These are phyloP conservation scores for Halyomorpha halys DNA, from an alignment of 1,140 invertebrate species.

Conservation along the genomic window DNA sequence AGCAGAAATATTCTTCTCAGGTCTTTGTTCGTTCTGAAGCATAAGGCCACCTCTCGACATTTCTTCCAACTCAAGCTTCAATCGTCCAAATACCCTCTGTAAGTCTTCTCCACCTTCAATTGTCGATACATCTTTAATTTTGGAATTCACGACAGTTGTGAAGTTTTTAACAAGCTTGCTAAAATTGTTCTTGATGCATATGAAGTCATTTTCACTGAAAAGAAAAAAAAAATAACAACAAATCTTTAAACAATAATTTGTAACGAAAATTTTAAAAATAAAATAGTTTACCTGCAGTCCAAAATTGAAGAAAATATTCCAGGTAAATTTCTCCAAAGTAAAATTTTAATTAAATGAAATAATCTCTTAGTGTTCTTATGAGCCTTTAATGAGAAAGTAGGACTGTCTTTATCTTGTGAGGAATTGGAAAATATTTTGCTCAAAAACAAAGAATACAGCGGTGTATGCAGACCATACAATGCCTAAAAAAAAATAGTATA, in stretches of 20 bases:
- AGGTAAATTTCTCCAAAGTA: conserved; percentile 43
- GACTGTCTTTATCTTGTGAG: conserved; percentile 17
- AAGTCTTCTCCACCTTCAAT: too few relatives aligned
- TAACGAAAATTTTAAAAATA: neutral
- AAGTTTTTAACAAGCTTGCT: conserved; percentile 7
- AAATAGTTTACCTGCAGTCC: conserved; percentile 20
- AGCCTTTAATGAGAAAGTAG: conserved; percentile 34
- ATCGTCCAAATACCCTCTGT: too few relatives aligned
- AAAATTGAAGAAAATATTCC: conserved; percentile 35
- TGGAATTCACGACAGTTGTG: neutral
- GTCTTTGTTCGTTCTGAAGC: too few relatives aligned
- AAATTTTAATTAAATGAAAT: conserved; percentile 37
- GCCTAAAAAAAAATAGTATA: conserved; percentile 27
- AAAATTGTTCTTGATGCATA: conserved; percentile 29
- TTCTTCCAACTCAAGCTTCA: too few relatives aligned
- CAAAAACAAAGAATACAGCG: conserved; percentile 34
- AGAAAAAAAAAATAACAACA: conserved; percentile 18
- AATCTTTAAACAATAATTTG: conserved; percentile 23
- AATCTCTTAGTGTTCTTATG: conserved; percentile 35
- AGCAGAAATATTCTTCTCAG: neutral
- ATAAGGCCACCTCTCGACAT: too few relatives aligned
- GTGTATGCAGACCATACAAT: conserved; percentile 29
- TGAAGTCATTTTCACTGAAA: conserved; percentile 32
- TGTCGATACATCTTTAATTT: neutral
- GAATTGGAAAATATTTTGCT: conserved; percentile 33